Percentiles rank a stretch among this genome's conserved stretches.
These are phyloP conservation scores for Ormia ochracea DNA, from an alignment of 2,888 invertebrate genomes.

Conservation along the genomic window DNA sequence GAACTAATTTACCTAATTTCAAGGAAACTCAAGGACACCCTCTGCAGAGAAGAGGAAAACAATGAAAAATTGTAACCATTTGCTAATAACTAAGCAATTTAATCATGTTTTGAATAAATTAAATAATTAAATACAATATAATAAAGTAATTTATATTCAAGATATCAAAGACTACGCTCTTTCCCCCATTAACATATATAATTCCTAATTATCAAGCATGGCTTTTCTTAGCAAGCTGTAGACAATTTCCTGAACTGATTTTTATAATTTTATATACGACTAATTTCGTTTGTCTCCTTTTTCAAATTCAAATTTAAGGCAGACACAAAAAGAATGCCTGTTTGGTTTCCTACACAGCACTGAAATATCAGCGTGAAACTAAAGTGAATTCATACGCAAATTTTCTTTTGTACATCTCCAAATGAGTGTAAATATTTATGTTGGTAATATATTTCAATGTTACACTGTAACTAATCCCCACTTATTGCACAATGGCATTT, in stretches of 20 bases:
- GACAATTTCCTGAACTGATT: neutral
- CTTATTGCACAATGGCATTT: conserved; percentile 7
- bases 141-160: conserved; percentile 7
- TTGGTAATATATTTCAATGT: conserved; percentile 7
- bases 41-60: no score
- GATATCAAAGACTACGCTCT: neutral
- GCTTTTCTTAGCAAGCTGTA: neutral
- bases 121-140: no score
- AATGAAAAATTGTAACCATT: no score
- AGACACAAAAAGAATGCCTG: neutral
- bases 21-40: no score
- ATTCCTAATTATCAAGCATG: conserved; percentile 3
- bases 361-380: conserved; percentile 22
- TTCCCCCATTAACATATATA: neutral
- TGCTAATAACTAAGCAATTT: no score
- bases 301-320: neutral
- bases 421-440: neutral
- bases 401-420: neutral
- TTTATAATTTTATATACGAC: neutral
- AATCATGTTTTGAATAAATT: no score
- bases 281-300: no score
- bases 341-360: neutral
- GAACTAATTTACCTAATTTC: no score
- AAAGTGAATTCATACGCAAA: neutral
- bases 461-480: conserved; percentile 10